A percentile compares a stretch with the other conserved stretches of the same genome.
phyloP scores from a whole-genome alignment of 1,140 invertebrate species.

The Psix sp. region DNA sequence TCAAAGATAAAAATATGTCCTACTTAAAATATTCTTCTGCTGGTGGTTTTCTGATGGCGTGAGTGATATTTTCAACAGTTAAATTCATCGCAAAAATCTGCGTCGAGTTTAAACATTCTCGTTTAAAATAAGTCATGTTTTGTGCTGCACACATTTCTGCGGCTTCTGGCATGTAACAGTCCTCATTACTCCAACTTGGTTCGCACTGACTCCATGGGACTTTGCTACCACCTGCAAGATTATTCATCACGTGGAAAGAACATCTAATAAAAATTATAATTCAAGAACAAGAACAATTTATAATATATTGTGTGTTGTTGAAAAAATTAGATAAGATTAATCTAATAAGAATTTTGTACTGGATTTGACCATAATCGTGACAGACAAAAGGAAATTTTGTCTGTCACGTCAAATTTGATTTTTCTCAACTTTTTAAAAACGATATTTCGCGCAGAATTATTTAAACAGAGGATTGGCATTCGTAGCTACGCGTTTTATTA shows the following conservation, averaged over 20 bases:
- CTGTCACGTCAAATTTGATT: no score
- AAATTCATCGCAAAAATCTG: slow-evolving; percentile 69
- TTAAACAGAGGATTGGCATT: no score
- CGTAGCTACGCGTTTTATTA: no score
- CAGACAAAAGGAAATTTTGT: no score
- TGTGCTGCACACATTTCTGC: slow-evolving; percentile 78
- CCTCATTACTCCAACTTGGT: slow-evolving; percentile 84
- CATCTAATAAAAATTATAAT: neutral
- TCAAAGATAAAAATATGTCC: slow-evolving; percentile 60
- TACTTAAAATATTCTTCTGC: slow-evolving; percentile 92
- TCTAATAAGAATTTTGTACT: no score
- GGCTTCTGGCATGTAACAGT: slow-evolving; percentile 83
- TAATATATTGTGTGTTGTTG: no score
- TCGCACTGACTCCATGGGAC: slow-evolving; percentile 89
- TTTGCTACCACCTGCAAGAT: slow-evolving; percentile 70
- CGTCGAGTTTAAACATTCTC: slow-evolving; percentile 75
- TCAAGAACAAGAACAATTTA: neutral
- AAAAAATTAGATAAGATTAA: no score
- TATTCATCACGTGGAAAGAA: slow-evolving; percentile 1
- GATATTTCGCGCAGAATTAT: no score
- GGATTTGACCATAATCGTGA: no score
- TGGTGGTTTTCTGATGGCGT: slow-evolving; percentile 81
- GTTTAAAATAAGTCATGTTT: slow-evolving; percentile 83
- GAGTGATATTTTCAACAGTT: slow-evolving; percentile 70
- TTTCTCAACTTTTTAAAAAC: no score